These are phyloP conservation scores for Cheilosia vernalis DNA, from an alignment of 2,888 invertebrate species.

Conservation along the genomic window DNA sequence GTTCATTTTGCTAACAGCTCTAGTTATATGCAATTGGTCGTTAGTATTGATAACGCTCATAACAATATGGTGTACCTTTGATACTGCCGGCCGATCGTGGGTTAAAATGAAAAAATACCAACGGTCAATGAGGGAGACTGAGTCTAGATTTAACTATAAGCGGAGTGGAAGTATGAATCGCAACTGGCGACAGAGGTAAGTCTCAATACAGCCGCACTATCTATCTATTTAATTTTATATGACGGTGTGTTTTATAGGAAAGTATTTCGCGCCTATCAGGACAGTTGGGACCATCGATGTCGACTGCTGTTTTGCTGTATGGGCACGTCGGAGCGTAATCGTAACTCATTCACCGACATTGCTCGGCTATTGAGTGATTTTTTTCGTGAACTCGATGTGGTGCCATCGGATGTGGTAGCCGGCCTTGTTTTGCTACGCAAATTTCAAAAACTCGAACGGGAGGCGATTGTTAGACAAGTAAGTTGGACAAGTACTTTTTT, in stretches of 20 bases:
- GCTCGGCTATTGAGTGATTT: constrained; percentile 93
- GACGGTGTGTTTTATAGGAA: constrained; percentile 86
- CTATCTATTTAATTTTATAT: background rate
- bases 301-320: constrained; percentile 92
- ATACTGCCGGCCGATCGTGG: constrained; percentile 94
- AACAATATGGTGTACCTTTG: constrained; percentile 94
- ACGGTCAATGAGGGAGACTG: constrained; percentile 90
- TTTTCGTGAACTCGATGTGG: constrained; percentile 94
- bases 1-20: constrained; percentile 84
- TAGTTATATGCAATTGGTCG: constrained; percentile 91
- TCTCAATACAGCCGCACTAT: background rate
- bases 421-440: constrained; percentile 91
- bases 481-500: constrained; percentile 33
- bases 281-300: constrained; percentile 94
- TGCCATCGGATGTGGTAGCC: constrained; percentile 93
- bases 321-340: constrained; percentile 88
- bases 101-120: constrained; percentile 95
- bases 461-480: constrained; percentile 89
- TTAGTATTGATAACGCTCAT: constrained; percentile 89
- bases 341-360: constrained; percentile 93
- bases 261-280: constrained; percentile 93
- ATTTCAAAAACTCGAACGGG: constrained; percentile 91
- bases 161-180: constrained; percentile 90
- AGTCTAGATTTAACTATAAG: constrained; percentile 90
- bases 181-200: constrained; percentile 92